Conservation (phyloP, 2,888 invertebrate species). For the Protodeltote pygarga region DNA sequence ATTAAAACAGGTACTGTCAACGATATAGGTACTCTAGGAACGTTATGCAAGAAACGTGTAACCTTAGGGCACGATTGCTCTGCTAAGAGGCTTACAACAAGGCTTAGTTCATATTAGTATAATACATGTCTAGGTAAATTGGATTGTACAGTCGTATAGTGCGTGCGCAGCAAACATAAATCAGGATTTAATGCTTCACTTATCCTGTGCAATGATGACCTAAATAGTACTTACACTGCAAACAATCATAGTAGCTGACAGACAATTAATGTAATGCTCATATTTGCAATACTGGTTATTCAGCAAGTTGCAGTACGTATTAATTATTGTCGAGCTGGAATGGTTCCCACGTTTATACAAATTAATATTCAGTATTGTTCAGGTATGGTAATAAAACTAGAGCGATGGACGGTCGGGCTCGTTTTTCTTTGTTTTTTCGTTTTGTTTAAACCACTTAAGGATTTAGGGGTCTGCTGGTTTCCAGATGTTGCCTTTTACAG, state of each 20-base stretch:
- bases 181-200: slow-evolving; percentile 57
- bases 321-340: background rate
- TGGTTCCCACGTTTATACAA: slow-evolving; percentile 24
- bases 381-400: slow-evolving; percentile 27
- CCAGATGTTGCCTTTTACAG: too few relatives aligned
- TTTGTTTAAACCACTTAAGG: slow-evolving; percentile 10
- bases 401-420: slow-evolving; percentile 3
- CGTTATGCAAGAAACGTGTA: slow-evolving; percentile 15
- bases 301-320: slow-evolving; percentile 2
- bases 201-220: slow-evolving; percentile 52
- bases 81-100: slow-evolving; percentile 42
- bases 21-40: slow-evolving; percentile 1
- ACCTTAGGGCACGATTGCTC: slow-evolving; percentile 34
- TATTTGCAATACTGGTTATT: slow-evolving; percentile 19
- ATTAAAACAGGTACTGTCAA: slow-evolving; percentile 8
- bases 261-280: slow-evolving; percentile 27
- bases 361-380: slow-evolving; percentile 39
- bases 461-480: slow-evolving; percentile 1
- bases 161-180: slow-evolving; percentile 57
- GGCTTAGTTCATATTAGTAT: slow-evolving; percentile 43
- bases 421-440: slow-evolving; percentile 25
- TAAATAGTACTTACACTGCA: slow-evolving; percentile 34
- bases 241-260: slow-evolving; percentile 18
- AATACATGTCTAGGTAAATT: slow-evolving; percentile 54
- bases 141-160: slow-evolving; percentile 49